Conservation (phyloP, 2,797 vertebrate species). For the Tauraco hartlaubi region DNA sequence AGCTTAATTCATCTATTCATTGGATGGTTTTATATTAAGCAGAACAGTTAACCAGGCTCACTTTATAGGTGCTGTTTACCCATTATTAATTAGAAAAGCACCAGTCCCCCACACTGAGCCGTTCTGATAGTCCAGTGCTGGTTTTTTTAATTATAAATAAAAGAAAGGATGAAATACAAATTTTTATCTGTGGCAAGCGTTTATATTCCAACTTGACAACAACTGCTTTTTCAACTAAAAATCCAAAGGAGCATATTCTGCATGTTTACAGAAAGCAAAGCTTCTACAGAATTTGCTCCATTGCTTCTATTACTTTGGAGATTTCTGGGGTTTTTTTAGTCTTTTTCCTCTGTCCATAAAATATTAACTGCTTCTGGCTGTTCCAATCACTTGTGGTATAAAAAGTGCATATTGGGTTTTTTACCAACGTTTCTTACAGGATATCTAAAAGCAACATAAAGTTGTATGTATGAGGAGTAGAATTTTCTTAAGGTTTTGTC, state of each 20-base stretch:
- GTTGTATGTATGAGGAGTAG: not conserved
- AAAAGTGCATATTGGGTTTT: not conserved
- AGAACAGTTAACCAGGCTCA: not conserved
- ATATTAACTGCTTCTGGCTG: not conserved
- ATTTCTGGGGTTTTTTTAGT: not conserved
- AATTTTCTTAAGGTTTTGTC: not conserved
- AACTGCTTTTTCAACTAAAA: not conserved
- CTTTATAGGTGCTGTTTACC: not conserved
- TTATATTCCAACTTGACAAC: not conserved
- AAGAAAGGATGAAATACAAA: not conserved
- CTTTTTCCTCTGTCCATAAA: not conserved
- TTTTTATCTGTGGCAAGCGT: not conserved
- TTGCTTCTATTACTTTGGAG: not conserved
- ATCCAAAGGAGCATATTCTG: not conserved
- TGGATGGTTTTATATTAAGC: not conserved
- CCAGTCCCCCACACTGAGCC: not conserved
- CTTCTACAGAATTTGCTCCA: not conserved
- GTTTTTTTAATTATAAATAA: fast-evolving
- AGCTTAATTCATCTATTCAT: not conserved
- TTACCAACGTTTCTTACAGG: not conserved
- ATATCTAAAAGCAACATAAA: not conserved
- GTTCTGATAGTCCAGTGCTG: fast-evolving
- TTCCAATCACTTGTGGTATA: not conserved
- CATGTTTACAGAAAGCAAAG: not conserved
- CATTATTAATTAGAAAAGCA: not conserved